A percentile compares a stretch with the other conserved stretches of the same genome.
Evolutionary conservation across 92 coral and sea anemone genomes (phyloP).

Genomic region (Paragorgia papillata): DNA sequence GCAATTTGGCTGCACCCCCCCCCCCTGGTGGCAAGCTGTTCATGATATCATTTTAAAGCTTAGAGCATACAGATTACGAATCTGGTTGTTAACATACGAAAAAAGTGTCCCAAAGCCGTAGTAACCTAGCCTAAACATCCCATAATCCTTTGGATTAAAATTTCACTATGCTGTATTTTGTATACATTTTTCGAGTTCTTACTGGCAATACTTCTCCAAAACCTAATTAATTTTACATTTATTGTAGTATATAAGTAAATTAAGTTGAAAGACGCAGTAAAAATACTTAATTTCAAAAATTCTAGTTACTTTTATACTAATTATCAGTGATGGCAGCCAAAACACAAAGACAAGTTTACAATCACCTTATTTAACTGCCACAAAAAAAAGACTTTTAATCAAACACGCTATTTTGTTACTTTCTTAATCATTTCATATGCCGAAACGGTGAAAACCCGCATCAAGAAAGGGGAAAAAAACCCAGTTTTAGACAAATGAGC

Average conservation of each 20-base stretch:
- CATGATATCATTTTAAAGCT: conserved; percentile 56
- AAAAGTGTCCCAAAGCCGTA: conserved; percentile 51
- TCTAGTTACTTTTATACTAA: no score
- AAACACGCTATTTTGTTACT: background rate
- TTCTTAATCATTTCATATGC: background rate
- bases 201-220: background rate
- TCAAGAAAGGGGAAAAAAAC: background rate
- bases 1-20: no score
- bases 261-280: background rate
- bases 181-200: background rate
- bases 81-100: conserved; percentile 44
- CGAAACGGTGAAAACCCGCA: background rate
- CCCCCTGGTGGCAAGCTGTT: conserved; percentile 56
- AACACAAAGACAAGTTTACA: background rate
- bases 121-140: conserved; percentile 56
- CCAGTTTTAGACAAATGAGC: background rate
- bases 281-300: background rate
- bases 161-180: conserved; percentile 1
- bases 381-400: background rate
- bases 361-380: background rate
- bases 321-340: no score
- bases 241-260: background rate
- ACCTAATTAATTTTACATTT: no score
- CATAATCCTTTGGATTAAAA: conserved; percentile 32
- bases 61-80: conserved; percentile 49